These are phyloP conservation scores for Scolopax bukidnonensis DNA, from an alignment of 2,797 vertebrate species.

Conservation along the genomic window DNA sequence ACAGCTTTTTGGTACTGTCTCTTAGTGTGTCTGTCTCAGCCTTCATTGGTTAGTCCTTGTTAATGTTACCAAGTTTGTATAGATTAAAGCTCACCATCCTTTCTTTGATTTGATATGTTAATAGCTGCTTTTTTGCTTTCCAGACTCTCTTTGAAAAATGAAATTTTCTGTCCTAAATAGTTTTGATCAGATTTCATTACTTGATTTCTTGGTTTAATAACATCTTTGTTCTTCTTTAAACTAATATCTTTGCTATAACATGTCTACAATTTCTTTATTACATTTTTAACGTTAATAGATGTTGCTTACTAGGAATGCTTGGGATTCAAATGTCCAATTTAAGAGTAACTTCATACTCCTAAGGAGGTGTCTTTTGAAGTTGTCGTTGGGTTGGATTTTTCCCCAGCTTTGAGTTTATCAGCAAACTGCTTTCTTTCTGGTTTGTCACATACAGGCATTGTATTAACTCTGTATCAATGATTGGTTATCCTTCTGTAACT, in stretches of 20 bases:
- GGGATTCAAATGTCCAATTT: background rate
- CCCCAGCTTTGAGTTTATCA: background rate
- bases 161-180: background rate
- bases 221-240: background rate
- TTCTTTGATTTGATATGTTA: background rate
- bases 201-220: background rate
- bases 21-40: background rate
- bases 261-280: background rate
- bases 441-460: background rate
- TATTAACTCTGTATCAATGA: background rate
- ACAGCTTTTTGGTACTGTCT: background rate
- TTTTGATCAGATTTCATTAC: background rate
- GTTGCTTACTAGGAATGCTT: background rate
- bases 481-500: background rate
- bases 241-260: background rate
- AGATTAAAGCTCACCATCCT: background rate
- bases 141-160: background rate
- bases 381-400: background rate
- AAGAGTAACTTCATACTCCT: background rate
- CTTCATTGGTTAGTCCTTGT: background rate
- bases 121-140: background rate
- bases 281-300: background rate
- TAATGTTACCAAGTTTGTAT: background rate
- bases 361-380: background rate
- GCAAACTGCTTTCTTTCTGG: background rate